These are phyloP conservation scores for Kryptopterus vitreolus DNA, from an alignment of 2,797 vertebrate genomes.

Conservation along the genomic window DNA sequence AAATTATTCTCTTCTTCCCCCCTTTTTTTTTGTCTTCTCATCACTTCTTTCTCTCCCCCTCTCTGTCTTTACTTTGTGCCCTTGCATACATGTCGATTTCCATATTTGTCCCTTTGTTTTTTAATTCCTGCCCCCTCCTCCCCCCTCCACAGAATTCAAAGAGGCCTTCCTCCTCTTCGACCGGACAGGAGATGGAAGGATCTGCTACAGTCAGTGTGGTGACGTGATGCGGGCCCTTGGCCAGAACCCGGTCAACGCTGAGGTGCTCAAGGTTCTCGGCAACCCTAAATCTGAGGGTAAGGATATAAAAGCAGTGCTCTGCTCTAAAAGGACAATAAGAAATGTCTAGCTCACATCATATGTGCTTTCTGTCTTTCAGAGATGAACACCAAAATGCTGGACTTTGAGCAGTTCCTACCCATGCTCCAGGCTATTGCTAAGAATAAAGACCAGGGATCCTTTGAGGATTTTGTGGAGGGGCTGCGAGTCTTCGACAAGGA, in stretches of 20 bases:
- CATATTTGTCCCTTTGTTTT: not conserved
- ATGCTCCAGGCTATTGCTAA: conserved; percentile 95
- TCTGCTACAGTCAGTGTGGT: conserved; percentile 88
- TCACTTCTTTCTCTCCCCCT: not conserved
- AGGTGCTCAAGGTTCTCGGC: conserved; percentile 93
- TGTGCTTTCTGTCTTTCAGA: conserved; percentile 71
- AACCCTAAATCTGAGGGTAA: conserved; percentile 93
- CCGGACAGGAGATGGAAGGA: conserved; percentile 89
- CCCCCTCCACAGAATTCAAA: conserved; percentile 82
- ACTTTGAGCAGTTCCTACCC: conserved; percentile 95
- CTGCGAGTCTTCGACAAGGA: conserved; percentile 96
- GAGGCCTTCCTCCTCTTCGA: conserved; percentile 95
- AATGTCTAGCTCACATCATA: not conserved
- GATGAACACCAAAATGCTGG: conserved; percentile 88
- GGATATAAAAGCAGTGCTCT: conserved; percentile 40
- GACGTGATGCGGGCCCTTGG: conserved; percentile 93
- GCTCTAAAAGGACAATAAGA: not conserved
- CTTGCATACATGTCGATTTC: not conserved
- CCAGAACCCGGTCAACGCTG: conserved; percentile 93
- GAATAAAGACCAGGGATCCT: conserved; percentile 95
- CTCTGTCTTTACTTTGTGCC: not conserved
- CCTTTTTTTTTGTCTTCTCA: not conserved
- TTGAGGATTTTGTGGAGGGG: conserved; percentile 93
- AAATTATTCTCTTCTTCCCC: not conserved
- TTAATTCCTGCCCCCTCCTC: not conserved